Evolutionary conservation across 2,797 vertebrate genomes (phyloP).

Genomic region (Neosalanx taihuensis): DNA sequence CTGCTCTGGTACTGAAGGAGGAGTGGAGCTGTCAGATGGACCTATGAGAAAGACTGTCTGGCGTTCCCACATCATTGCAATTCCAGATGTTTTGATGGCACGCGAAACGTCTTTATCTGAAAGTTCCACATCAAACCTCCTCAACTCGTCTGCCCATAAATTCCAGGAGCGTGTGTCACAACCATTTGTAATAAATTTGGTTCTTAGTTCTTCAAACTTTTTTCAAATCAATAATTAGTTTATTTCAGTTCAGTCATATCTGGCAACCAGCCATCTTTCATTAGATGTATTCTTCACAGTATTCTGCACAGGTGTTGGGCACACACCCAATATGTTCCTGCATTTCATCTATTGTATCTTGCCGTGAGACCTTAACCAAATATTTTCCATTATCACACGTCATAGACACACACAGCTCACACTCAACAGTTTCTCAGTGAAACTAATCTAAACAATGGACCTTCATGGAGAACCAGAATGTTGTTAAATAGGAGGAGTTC

Average conservation of each 20-base stretch:
- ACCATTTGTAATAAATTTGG: background rate
- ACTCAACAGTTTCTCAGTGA: background rate
- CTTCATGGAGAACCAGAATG: background rate
- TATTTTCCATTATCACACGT: constrained; percentile 37
- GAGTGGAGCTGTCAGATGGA: background rate
- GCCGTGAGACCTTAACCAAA: constrained; percentile 33
- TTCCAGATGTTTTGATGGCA: constrained; percentile 38
- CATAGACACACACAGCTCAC: background rate
- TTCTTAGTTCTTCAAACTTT: background rate
- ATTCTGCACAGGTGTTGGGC: constrained; percentile 32
- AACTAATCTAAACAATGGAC: background rate
- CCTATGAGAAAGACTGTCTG: background rate
- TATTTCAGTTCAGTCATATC: background rate
- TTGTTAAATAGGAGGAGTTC: background rate
- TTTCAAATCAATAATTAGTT: background rate
- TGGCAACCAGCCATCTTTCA: background rate
- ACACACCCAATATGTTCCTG: background rate
- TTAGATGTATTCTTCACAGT: background rate
- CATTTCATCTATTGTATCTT: background rate
- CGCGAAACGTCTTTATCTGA: constrained; percentile 35
- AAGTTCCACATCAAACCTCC: background rate
- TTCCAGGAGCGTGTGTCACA: background rate
- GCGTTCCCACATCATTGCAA: constrained; percentile 5
- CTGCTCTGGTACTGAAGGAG: background rate
- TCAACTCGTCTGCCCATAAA: background rate